phyloP scores from a whole-genome alignment of 2,113 vertebrate species.

The Cervus canadensis region DNA sequence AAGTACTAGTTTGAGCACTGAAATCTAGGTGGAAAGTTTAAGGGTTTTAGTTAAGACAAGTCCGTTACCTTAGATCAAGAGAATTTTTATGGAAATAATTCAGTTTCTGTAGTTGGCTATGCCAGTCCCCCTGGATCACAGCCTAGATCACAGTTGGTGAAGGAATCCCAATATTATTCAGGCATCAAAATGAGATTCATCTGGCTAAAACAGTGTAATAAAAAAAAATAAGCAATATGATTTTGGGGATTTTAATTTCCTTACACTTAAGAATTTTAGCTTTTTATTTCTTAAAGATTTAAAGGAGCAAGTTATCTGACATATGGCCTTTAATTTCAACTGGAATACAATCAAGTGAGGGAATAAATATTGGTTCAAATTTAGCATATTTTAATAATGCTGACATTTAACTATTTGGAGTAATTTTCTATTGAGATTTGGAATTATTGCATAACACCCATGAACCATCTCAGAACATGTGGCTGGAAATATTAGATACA shows the following conservation, averaged over 20 bases:
- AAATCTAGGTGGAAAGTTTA: not conserved
- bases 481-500: not conserved
- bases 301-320: not conserved
- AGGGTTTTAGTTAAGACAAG: not conserved
- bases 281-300: not conserved
- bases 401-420: constrained; percentile 25
- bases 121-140: not conserved
- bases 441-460: not conserved
- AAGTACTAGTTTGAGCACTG: not conserved
- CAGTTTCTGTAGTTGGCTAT: not conserved
- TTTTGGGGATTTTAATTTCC: not conserved
- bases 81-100: not conserved
- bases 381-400: not conserved
- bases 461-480: not conserved
- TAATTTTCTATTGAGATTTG: constrained; percentile 13
- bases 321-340: not conserved
- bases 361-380: not conserved
- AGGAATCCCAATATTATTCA: not conserved
- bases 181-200: not conserved
- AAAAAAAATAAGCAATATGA: not conserved
- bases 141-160: not conserved
- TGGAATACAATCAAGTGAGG: not conserved
- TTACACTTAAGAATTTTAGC: not conserved
- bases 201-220: not conserved
- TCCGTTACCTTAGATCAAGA: not conserved